phyloP scores from a whole-genome alignment of 2,888 invertebrate species.

The Agrochola lota region DNA sequence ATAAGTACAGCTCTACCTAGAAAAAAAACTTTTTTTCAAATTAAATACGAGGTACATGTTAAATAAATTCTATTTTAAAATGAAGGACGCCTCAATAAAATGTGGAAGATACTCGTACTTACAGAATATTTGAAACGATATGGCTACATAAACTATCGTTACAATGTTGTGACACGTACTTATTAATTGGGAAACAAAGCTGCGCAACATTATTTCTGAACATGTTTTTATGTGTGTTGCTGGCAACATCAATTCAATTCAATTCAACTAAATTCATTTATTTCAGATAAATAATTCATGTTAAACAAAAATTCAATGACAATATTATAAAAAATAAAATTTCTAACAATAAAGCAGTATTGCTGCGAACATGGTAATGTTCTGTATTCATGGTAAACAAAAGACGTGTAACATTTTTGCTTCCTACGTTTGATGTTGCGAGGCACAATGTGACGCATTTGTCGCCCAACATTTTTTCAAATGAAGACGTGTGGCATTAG shows the following conservation, averaged over 20 bases:
- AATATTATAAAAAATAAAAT: too few species aligned
- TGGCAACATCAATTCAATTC: neutral
- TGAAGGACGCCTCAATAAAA: neutral
- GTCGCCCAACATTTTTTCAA: neutral
- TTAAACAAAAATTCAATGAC: too few species aligned
- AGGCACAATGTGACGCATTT: neutral
- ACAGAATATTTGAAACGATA: constrained; percentile 2
- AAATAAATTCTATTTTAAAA: constrained; percentile 16
- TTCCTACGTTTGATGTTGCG: neutral
- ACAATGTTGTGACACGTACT: neutral
- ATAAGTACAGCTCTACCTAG: neutral
- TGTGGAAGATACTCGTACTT: neutral
- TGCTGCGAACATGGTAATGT: neutral
- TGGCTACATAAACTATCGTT: neutral
- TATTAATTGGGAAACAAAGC: neutral
- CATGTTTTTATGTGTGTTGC: neutral
- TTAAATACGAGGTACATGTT: neutral
- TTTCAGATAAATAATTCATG: neutral
- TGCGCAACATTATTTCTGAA: neutral
- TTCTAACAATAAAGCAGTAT: neutral
- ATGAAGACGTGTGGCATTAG: neutral
- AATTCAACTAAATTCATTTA: neutral
- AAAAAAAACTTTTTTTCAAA: too few species aligned
- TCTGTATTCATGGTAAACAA: neutral
- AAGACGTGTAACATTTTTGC: neutral